These are phyloP conservation scores for Hydrolagus affinis DNA, from an alignment of 2,113 vertebrate species.

Conservation along the genomic window DNA sequence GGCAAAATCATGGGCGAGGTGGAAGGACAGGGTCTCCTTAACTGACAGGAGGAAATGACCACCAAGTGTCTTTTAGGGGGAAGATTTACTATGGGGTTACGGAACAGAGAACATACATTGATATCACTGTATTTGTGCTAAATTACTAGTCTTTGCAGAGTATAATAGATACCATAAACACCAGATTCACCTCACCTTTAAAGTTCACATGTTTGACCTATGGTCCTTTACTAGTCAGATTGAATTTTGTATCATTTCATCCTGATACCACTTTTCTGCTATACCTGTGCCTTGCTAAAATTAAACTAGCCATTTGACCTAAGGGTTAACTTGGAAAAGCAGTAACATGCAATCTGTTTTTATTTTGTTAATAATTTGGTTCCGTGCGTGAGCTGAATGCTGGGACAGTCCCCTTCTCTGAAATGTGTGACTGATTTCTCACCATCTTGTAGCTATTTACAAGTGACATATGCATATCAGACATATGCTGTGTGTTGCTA, in stretches of 20 bases:
- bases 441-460: background rate
- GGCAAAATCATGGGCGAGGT: no score
- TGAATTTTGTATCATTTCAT: background rate
- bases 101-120: no score
- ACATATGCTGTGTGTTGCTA: background rate
- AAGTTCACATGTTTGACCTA: background rate
- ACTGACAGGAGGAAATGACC: no score
- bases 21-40: no score
- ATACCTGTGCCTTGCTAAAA: background rate
- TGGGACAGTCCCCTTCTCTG: background rate
- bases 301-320: background rate
- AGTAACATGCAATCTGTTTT: background rate
- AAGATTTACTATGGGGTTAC: no score
- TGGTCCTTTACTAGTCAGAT: background rate
- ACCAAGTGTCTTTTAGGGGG: no score
- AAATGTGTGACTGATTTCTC: background rate
- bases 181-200: no score
- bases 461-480: background rate
- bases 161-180: no score
- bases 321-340: background rate
- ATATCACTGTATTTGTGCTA: no score
- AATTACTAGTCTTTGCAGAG: no score
- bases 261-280: background rate
- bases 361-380: background rate
- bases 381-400: no score